phyloP scores from a whole-genome alignment of 2,797 vertebrate species.

The Anolis apletophallus region DNA sequence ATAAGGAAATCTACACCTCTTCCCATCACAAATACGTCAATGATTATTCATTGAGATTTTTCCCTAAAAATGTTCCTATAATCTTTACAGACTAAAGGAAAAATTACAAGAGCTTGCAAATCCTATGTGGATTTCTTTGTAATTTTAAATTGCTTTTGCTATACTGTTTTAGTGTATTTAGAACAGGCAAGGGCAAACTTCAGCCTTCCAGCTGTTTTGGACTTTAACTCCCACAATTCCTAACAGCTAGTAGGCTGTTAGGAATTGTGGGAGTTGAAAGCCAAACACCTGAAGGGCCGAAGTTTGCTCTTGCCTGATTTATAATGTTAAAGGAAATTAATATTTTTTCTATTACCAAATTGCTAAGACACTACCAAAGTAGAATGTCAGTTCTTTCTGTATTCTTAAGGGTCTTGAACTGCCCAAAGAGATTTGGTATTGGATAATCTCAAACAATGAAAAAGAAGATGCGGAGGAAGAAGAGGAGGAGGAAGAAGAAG shows the following conservation, averaged over 20 bases:
- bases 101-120: no score
- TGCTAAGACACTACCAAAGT: not conserved
- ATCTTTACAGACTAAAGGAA: not conserved
- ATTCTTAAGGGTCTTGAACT: slow-evolving; percentile 73
- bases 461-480: slow-evolving; percentile 68
- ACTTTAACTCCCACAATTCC: no score
- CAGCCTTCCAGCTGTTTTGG: no score
- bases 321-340: not conserved
- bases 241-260: no score
- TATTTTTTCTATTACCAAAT: not conserved
- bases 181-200: no score
- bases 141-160: no score
- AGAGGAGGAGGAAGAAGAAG: slow-evolving; percentile 67
- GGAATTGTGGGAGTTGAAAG: no score
- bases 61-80: not conserved
- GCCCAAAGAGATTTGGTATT: slow-evolving; percentile 81
- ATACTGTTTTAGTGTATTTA: not conserved
- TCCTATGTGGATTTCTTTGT: no score
- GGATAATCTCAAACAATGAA: slow-evolving; percentile 74
- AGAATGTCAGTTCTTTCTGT: slow-evolving; percentile 36
- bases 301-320: not conserved
- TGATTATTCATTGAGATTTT: not conserved
- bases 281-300: no score
- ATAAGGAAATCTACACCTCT: no score
- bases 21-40: no score